Base-by-base conservation (phyloP, 2,113 vertebrate species). In the Anarrhichthys ocellatus region DNA sequence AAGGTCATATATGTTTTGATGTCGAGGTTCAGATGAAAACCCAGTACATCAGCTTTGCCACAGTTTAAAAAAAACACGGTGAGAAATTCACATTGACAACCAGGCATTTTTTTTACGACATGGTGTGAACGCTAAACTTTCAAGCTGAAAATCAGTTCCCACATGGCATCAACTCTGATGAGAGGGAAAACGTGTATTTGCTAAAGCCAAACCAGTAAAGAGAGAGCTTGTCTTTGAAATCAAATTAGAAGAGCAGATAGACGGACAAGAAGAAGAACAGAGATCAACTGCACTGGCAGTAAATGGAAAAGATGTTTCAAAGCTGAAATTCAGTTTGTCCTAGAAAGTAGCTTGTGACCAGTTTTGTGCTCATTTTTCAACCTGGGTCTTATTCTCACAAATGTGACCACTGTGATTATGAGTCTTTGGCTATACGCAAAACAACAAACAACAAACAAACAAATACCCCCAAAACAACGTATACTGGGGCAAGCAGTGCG, bases 11-110 rank as follows among this genome's bases (percentile, higher is more conserved):
- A 36, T 70, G 54, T 58, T 17, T 18, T 38, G 4, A 48, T 76
- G 34, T 62, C 40, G 70, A 56, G 52, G 52, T 24, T 56, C 17
- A 56, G 68, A 81, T 77, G 17, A 81, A 77, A 81, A 68, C 56
- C 58, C 6, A 34, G 11, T 24, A 32, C 59, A 73, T 27, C 24
- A 62, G 42, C 50, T 65, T 61, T 73, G 70, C 61, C 44, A 63
- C 34, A 13, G 32, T 79, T 64, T 15, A 44, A 72, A 58, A 72
- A 34, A 71, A 80, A 27, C 34, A 59, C 11, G 1, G 18, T 40
- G 27, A 18, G 59, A 64, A 42, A 61, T 56, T 52, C 77, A 80
- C 27, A 38, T 46, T 32, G 40, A 59, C 20, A 52, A 34, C 1
- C 46, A 2, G 4, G 20, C 8, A 0, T 32, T 58, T 72, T 62